phyloP scores from a whole-genome alignment of 2,797 vertebrate species.

The Perodicticus potto region DNA sequence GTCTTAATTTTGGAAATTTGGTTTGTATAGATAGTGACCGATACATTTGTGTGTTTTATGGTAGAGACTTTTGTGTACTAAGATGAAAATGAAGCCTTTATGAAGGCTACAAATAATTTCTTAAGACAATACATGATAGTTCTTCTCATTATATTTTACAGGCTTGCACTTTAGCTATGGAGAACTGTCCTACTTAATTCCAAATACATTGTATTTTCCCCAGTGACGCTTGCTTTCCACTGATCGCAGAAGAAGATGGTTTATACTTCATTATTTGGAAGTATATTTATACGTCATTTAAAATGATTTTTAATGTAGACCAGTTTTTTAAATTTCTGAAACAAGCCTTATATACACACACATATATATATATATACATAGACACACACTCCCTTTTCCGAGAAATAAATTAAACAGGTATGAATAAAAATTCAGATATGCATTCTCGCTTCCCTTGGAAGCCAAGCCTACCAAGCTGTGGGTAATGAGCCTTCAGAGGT shows the following conservation, averaged over 20 bases:
- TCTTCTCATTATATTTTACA: conserved; percentile 62
- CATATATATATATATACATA: too few relatives aligned
- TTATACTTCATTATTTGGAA: neutral
- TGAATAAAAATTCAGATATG: neutral
- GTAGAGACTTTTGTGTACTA: neutral
- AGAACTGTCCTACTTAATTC: conserved; percentile 15
- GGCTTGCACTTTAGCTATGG: conserved; percentile 59
- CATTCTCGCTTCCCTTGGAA: neutral
- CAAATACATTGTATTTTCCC: conserved; percentile 48
- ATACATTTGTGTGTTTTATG: neutral
- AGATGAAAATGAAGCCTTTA: neutral
- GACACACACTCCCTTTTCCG: neutral
- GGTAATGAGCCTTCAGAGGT: neutral
- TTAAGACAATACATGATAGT: conserved; percentile 33
- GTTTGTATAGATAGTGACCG: neutral
- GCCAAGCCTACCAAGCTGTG: neutral
- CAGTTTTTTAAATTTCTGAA: conserved; percentile 30
- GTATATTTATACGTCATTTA: neutral
- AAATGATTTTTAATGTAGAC: neutral
- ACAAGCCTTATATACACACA: neutral
- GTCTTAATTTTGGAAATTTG: conserved; percentile 55
- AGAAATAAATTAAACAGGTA: neutral
- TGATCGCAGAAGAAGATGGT: conserved; percentile 26
- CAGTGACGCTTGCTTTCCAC: neutral
- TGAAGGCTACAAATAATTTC: conserved; percentile 60